Percentiles rank a stretch among this genome's conserved stretches.
These are phyloP conservation scores for Pteropus rufus DNA, from an alignment of 2,797 vertebrate species.

Conservation along the genomic window DNA sequence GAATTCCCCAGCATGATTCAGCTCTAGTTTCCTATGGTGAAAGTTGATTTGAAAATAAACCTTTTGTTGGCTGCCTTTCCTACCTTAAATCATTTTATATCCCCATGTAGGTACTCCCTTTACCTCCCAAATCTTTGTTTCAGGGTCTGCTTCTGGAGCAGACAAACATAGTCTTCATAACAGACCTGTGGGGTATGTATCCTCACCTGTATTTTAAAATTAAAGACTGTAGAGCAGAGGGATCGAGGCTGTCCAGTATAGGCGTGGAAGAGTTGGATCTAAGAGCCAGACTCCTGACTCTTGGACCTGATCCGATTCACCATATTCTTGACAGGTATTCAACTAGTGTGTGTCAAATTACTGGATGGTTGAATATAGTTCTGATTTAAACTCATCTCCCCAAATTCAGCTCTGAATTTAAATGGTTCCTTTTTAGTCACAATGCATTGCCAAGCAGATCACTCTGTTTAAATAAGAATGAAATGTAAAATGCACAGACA, in stretches of 20 bases:
- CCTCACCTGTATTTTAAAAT: background rate
- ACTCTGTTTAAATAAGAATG: background rate
- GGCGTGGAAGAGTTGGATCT: too few species aligned
- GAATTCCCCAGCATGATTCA: background rate
- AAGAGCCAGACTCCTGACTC: background rate
- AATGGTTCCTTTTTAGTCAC: background rate
- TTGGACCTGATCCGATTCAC: fast-evolving
- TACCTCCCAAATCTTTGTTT: background rate
- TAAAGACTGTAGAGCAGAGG: background rate
- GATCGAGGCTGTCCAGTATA: background rate
- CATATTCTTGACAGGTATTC: background rate
- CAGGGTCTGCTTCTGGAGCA: background rate
- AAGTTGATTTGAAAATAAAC: background rate
- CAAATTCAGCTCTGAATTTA: background rate
- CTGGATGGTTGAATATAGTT: background rate
- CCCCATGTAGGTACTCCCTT: background rate
- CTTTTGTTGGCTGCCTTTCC: background rate
- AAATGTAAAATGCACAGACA: background rate
- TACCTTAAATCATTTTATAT: background rate
- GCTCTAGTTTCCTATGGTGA: background rate
- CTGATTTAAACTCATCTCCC: background rate
- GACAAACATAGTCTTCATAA: background rate
- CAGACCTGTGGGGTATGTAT: background rate
- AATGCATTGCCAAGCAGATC: background rate
- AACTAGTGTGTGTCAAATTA: fast-evolving